Conservation (phyloP, 2,888 invertebrate genomes). For the Microctonus brassicae region DNA sequence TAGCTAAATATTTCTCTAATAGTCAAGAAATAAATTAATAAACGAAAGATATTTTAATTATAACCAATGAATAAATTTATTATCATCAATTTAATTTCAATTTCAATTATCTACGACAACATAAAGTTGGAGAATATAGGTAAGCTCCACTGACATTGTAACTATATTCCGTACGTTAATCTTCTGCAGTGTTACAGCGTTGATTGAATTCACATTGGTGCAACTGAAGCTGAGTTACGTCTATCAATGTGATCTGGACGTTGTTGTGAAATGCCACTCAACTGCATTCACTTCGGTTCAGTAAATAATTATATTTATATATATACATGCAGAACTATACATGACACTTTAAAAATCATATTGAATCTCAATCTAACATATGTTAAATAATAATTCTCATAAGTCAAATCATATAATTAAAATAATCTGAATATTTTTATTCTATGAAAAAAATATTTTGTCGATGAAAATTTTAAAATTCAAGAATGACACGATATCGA, state of each 20-base stretch:
- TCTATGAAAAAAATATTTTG: background rate
- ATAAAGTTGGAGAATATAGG: background rate
- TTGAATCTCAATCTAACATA: background rate
- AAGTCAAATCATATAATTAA: too few species aligned
- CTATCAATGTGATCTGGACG: background rate
- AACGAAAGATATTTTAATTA: background rate
- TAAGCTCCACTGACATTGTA: background rate
- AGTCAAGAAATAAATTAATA: too few species aligned
- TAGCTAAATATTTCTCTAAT: too few species aligned
- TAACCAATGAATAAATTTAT: too few species aligned
- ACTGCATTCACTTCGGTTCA: background rate
- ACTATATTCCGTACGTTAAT: background rate
- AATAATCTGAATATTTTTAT: too few species aligned
- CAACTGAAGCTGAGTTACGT: background rate
- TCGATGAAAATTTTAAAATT: background rate
- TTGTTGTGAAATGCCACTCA: background rate
- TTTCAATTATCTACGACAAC: slow-evolving; percentile 24
- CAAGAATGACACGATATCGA: background rate
- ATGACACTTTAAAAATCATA: background rate
- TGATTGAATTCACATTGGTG: slow-evolving; percentile 40
- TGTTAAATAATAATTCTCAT: background rate
- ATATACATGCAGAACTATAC: background rate
- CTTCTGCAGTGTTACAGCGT: slow-evolving; percentile 31
- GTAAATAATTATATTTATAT: background rate
- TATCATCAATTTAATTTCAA: background rate